Evolutionary conservation across 1,140 invertebrate genomes (phyloP), one percentile per base, ranked within the genome.

Genomic region (Pinna nobilis): DNA sequence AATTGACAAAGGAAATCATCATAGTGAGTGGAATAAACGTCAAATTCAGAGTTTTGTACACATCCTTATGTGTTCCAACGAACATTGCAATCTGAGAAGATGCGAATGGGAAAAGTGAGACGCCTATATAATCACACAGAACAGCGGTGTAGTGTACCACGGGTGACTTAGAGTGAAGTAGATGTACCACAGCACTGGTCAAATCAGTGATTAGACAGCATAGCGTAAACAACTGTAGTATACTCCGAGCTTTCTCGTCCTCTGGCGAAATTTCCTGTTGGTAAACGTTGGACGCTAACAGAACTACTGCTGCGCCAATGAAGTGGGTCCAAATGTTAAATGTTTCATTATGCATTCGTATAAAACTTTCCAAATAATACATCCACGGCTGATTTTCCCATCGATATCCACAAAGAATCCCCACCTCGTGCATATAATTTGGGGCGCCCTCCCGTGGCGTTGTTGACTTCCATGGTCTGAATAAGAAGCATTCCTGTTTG

Each of bases 291-390:
- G 28, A 63, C 7, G 44, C 37, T 39, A 85, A 73, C n/a, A 63
- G 9, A 15, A 44, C 35, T 13, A 63, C 39, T 9, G n/a, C n/a
- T n/a, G n/a, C n/a, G n/a, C 76, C 84, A 18, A 87, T 39, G 15
- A 84, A 50, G 60, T 87, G 85, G 30, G 82, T 82, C 85, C 85
- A 87, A 39, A 85, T 77, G 37, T 87, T 87, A 23, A 87, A 64
- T 0, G 83, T 81, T 77, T 87, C 85, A 53, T 87, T 87, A 67
- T 87, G 82, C n/a, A 86, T 66, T 37, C 82, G 82, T 49, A 84
- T 78, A 2, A 84, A 57, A 28, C 83, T 86, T 20, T 51, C 50
- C 1, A 85, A 23, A 67, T 87, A 87, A 44, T 80, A 84, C 0
- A 35, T 49, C 76, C 78, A 80, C 6, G 79, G 61, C 23, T 78